A percentile compares a stretch with the other conserved stretches of the same genome.
Evolutionary conservation across 1,140 invertebrate species (phyloP).

Genomic region (Phymorhynchus buccinoides): DNA sequence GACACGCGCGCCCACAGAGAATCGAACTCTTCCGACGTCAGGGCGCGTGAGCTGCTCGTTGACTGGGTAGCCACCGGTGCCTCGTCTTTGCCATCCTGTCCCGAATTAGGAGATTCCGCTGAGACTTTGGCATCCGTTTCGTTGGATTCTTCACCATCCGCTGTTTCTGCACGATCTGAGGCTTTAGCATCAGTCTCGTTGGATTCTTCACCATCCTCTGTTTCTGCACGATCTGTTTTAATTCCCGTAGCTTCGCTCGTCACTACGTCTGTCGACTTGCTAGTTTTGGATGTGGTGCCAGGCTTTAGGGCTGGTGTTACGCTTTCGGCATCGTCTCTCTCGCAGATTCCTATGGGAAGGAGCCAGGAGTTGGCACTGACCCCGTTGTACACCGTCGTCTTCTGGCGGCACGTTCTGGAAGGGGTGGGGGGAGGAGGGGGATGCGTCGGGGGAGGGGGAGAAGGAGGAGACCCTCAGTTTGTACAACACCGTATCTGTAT

Average conservation of each 20-base stretch:
- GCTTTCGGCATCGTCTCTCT: constrained; percentile 14
- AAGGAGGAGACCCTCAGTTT: constrained; percentile 20
- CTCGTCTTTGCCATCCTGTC: neutral
- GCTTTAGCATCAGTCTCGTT: too few species aligned
- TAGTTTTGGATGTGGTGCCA: neutral
- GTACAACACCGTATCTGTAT: constrained; percentile 22
- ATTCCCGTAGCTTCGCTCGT: too few species aligned
- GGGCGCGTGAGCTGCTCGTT: neutral
- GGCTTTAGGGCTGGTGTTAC: neutral
- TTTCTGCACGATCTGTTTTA: neutral
- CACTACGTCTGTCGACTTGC: too few species aligned
- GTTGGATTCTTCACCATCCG: neutral
- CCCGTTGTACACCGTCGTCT: constrained; percentile 39
- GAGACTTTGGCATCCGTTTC: neutral
- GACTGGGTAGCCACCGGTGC: neutral
- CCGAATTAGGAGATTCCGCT: neutral
- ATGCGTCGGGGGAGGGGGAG: neutral
- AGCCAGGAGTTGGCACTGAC: constrained; percentile 47
- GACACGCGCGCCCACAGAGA: constrained; percentile 17
- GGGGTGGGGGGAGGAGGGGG: neutral
- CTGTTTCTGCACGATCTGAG: neutral
- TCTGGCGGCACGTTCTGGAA: neutral
- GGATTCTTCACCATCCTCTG: neutral
- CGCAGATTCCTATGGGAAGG: constrained; percentile 34
- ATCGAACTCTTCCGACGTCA: constrained; percentile 31